phyloP scores from a whole-genome alignment of 2,113 vertebrate species.

The Ceyx melanurus region DNA sequence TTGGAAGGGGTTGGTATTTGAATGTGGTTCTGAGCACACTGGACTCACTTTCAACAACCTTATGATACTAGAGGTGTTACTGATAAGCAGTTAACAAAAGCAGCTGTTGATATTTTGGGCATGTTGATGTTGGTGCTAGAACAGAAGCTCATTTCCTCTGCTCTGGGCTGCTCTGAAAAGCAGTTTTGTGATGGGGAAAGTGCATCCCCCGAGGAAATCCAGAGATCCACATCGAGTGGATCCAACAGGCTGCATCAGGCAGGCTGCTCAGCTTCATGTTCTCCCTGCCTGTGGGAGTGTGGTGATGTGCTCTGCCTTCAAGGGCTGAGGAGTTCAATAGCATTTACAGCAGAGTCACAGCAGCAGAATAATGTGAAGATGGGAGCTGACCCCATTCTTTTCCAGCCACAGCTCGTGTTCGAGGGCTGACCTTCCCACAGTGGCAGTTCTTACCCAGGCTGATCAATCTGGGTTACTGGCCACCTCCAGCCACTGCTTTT shows the following conservation, averaged over 20 bases:
- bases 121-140: not conserved
- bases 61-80: not conserved
- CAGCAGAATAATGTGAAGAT: not conserved
- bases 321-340: not conserved
- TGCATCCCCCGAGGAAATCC: not conserved
- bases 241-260: not conserved
- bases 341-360: not conserved
- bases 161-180: not conserved
- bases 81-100: not conserved
- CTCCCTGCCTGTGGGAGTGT: not conserved
- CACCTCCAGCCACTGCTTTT: not conserved
- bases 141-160: not conserved
- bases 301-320: not conserved
- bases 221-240: not conserved
- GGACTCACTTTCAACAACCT: not conserved
- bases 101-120: not conserved
- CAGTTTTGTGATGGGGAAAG: not conserved
- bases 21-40: not conserved
- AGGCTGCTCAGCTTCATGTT: not conserved
- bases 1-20: not conserved
- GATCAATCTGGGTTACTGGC: not conserved
- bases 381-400: not conserved
- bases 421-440: not conserved
- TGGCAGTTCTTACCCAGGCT: not conserved
- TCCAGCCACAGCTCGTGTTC: accelerated